phyloP scores from a whole-genome alignment of 2,113 vertebrate genomes.

The Petroica traversi region DNA sequence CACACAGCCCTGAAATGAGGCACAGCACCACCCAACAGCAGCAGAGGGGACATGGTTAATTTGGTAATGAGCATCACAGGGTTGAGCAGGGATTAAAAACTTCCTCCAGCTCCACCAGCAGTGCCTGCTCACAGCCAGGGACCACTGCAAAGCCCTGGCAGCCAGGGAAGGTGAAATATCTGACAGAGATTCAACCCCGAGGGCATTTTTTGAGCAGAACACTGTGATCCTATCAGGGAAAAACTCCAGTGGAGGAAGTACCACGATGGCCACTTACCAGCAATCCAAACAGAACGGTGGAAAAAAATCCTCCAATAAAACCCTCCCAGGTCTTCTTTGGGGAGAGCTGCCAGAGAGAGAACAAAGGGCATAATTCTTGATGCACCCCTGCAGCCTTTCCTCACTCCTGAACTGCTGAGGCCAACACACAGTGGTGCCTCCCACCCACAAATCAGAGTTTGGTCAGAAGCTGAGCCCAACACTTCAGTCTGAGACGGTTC shows the following conservation, averaged over 20 bases:
- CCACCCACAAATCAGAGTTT: background rate
- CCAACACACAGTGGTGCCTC: background rate
- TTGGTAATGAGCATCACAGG: background rate
- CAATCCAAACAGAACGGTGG: constrained; percentile 93
- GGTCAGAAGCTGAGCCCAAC: background rate
- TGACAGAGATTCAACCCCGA: background rate
- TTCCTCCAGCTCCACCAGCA: background rate
- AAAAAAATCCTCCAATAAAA: constrained; percentile 95
- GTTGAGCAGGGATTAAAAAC: background rate
- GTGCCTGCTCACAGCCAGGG: background rate
- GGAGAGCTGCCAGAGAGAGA: constrained; percentile 82
- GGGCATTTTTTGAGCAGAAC: background rate
- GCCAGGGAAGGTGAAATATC: background rate
- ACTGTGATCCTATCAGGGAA: background rate
- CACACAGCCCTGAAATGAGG: background rate
- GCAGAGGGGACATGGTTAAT: background rate
- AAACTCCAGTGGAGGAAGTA: background rate
- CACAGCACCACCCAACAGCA: background rate
- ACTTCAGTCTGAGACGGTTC: accelerated
- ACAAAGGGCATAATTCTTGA: background rate
- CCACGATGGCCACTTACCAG: constrained; percentile 76
- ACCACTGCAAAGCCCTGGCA: background rate
- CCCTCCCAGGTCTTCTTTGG: constrained; percentile 99
- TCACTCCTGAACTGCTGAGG: background rate
- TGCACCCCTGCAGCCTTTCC: background rate